phyloP scores from a whole-genome alignment of 1,140 invertebrate genomes.

The Leptinotarsa defecta region DNA sequence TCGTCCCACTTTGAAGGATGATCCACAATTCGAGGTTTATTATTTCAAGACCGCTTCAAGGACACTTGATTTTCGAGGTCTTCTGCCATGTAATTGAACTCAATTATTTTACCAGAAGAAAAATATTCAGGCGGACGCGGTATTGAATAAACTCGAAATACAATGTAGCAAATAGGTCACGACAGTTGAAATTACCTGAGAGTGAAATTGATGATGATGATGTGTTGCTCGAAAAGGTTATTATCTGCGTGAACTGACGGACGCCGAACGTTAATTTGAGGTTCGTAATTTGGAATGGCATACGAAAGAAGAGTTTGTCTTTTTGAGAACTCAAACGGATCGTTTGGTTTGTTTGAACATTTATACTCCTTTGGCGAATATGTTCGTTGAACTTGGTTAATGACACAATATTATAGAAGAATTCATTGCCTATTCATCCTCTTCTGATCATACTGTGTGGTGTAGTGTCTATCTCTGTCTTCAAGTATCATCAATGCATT shows the following conservation, averaged over 20 bases:
- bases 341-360: no score
- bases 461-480: no score
- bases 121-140: conserved; percentile 1
- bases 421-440: no score
- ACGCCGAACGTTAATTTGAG: background rate
- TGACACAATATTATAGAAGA: no score
- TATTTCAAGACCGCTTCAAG: conserved; percentile 31
- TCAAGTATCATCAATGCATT: no score
- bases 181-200: conserved; percentile 15
- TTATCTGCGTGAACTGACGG: background rate
- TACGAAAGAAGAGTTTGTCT: no score
- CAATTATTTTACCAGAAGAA: conserved; percentile 20
- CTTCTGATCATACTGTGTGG: no score
- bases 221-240: background rate
- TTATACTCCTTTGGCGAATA: no score
- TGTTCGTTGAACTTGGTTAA: no score
- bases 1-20: background rate
- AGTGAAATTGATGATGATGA: conserved; percentile 18
- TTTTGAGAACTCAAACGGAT: no score
- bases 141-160: conserved; percentile 10
- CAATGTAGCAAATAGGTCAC: conserved; percentile 20
- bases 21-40: background rate
- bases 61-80: conserved; percentile 35
- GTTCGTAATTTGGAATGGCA: background rate
- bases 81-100: conserved; percentile 30